phyloP scores from a whole-genome alignment of 2,888 invertebrate genomes.

The Oscheius sp. region DNA sequence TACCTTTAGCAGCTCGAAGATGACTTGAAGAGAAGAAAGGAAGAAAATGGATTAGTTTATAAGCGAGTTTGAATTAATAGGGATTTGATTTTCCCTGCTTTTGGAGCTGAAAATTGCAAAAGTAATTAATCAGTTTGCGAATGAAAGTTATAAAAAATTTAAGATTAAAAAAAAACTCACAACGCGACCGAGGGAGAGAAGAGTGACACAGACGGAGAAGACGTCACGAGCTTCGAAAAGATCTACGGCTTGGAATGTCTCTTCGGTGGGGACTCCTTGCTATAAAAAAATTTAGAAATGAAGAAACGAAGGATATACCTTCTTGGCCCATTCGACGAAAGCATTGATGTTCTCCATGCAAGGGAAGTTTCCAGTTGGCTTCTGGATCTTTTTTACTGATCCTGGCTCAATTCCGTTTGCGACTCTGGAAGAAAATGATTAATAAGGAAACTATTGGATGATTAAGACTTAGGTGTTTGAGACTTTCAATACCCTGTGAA shows the following conservation, averaged over 20 bases:
- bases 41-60: not conserved
- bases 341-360: conserved; percentile 98
- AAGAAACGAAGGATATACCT: conserved; percentile 58
- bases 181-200: conserved; percentile 64
- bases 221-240: conserved; percentile 95
- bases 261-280: conserved; percentile 81
- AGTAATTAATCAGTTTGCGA: not conserved
- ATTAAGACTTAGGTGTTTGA: no score
- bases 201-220: conserved; percentile 80
- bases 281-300: not conserved
- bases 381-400: conserved; percentile 89
- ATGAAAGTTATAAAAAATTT: not conserved
- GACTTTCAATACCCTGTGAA: no score
- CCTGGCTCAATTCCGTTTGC: conserved; percentile 86
- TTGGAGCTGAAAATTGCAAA: conserved; percentile 21
- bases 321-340: conserved; percentile 85
- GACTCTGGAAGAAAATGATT: conserved; percentile 78
- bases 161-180: conserved; percentile 45
- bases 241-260: conserved; percentile 96
- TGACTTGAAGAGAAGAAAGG: not conserved
- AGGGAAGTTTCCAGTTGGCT: conserved; percentile 90
- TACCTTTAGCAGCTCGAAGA: not conserved
- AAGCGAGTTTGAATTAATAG: conserved; percentile 31
- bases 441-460: no score
- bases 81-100: conserved; percentile 27